These are phyloP conservation scores for Autographa pulchrina DNA, from an alignment of 2,888 invertebrate genomes.

Conservation along the genomic window DNA sequence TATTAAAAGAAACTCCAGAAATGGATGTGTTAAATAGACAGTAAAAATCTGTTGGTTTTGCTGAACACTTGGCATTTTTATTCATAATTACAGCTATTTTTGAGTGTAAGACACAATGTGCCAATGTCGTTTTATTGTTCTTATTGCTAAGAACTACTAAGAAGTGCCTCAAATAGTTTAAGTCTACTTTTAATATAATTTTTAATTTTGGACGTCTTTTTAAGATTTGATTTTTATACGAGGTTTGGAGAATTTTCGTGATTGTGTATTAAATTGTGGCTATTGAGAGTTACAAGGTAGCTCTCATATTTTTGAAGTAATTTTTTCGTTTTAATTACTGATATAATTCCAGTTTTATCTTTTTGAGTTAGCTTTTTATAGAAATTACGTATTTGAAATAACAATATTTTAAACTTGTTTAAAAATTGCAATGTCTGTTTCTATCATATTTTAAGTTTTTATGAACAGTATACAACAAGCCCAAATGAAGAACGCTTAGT, in stretches of 20 bases:
- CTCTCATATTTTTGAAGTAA: neutral
- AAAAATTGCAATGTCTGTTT: neutral
- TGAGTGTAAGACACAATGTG: slow-evolving; percentile 31
- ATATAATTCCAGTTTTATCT: neutral
- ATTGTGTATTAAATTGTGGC: slow-evolving; percentile 42
- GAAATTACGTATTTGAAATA: too few species aligned
- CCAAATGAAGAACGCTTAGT: slow-evolving; percentile 9
- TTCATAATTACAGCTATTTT: neutral
- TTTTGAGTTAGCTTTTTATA: neutral
- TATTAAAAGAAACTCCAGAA: too few species aligned
- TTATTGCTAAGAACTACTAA: slow-evolving; percentile 25
- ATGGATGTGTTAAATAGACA: neutral
- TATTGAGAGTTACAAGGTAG: slow-evolving; percentile 8
- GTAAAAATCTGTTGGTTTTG: too few species aligned
- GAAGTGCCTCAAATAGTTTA: slow-evolving; percentile 58
- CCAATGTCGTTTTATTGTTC: slow-evolving; percentile 49
- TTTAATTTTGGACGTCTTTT: slow-evolving; percentile 34
- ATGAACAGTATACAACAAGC: neutral
- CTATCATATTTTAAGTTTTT: neutral
- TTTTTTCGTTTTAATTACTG: neutral
- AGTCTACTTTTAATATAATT: slow-evolving; percentile 29
- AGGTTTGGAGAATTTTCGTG: slow-evolving; percentile 29
- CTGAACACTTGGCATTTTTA: too few species aligned
- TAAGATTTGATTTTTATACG: slow-evolving; percentile 29
- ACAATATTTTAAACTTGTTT: neutral